Percentiles rank a stretch among this genome's conserved stretches.
phyloP scores from a whole-genome alignment of 2,797 vertebrate species.

The Rhynchonycteris naso region DNA sequence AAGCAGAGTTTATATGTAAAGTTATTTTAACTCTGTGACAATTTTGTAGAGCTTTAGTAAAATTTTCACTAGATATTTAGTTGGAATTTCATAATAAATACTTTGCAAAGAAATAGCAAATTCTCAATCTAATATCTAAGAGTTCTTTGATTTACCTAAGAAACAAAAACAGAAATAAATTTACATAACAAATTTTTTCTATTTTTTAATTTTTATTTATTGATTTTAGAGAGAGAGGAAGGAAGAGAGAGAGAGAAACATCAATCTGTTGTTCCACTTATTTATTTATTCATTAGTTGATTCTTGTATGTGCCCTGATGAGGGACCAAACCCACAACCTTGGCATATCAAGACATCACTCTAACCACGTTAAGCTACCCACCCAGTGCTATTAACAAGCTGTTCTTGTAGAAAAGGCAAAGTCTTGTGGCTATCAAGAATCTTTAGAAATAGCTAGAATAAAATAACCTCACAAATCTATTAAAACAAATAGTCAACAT shows the following conservation, averaged over 20 bases:
- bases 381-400: too few species aligned
- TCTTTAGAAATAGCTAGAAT: constrained; percentile 44
- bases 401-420: neutral
- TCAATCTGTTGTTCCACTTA: too few species aligned
- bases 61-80: constrained; percentile 43
- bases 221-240: too few species aligned
- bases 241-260: too few species aligned
- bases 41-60: constrained; percentile 51
- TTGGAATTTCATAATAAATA: constrained; percentile 13
- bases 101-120: constrained; percentile 44
- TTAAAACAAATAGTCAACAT: constrained; percentile 28
- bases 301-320: too few species aligned
- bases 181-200: neutral
- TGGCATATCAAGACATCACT: too few species aligned
- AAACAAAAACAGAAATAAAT: constrained; percentile 43
- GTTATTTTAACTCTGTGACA: constrained; percentile 1
- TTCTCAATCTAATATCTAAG: constrained; percentile 34
- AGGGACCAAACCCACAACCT: too few species aligned
- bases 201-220: too few species aligned
- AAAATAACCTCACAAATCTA: constrained; percentile 37
- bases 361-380: too few species aligned
- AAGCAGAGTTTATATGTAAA: constrained; percentile 6
- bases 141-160: constrained; percentile 49
- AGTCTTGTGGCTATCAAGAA: neutral
- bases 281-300: too few species aligned